A percentile compares a stretch with the other conserved stretches of the same genome.
Conservation (phyloP, 2,888 invertebrate genomes). For the Aporophyla lueneburgensis region DNA sequence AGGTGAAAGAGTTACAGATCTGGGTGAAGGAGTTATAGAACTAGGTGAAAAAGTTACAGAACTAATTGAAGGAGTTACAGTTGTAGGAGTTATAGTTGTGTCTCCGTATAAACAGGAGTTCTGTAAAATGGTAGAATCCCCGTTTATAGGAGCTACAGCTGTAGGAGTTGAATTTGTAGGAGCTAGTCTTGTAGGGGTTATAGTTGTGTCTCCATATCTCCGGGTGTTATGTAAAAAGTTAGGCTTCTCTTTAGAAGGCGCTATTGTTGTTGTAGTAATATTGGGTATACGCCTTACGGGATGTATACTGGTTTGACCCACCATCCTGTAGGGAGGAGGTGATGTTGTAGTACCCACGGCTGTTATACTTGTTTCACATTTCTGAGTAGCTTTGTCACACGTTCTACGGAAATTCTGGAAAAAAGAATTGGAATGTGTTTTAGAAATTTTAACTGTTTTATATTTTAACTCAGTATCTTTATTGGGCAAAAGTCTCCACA, state of each 20-base stretch:
- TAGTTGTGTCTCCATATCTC: not conserved
- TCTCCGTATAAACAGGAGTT: too few relatives aligned
- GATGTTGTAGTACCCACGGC: not conserved
- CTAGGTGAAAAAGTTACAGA: too few relatives aligned
- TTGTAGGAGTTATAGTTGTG: not conserved
- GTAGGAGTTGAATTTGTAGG: too few relatives aligned
- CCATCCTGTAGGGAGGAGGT: not conserved
- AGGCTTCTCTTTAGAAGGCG: too few relatives aligned
- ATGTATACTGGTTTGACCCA: constrained; percentile 32
- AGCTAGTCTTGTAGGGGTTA: not conserved
- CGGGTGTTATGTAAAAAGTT: not conserved
- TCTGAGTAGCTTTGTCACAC: not conserved
- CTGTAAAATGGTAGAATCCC: too few relatives aligned
- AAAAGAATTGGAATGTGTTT: not conserved
- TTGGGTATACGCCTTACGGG: not conserved
- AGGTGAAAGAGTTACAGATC: not conserved
- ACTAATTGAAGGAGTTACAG: not conserved
- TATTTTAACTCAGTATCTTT: not conserved
- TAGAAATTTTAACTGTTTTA: not conserved
- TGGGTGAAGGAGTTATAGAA: not conserved
- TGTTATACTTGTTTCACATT: not conserved
- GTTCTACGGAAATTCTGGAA: constrained; percentile 43
- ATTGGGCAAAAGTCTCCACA: too few relatives aligned
- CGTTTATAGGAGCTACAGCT: not conserved
- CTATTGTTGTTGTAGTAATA: not conserved